Base-by-base conservation (phyloP, 2,888 invertebrate species). In the Drosophila koepferae region DNA sequence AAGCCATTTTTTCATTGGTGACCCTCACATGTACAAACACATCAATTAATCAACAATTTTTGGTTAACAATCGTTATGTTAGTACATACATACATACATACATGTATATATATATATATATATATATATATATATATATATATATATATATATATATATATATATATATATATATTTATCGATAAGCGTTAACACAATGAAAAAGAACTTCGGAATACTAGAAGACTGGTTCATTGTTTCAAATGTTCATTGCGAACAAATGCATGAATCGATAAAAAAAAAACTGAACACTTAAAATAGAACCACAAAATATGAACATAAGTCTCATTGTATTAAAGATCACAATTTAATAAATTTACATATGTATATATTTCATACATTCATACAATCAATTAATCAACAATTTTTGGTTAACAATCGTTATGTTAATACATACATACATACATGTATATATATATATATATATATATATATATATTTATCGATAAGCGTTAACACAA, bases 31-130 rank as follows among this genome's bases (percentile, higher is more conserved):
- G 43, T 5, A 5, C 10, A 38, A 36, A 41, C 18, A 20, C 8
- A 48, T 9, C 58, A 67, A 67, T 61, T 53, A 62, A 44, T 54
- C 34, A 44, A 58, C 36, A 48, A 49, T 55, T 23, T 55, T 49
- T 34, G 43, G 48, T 59, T 59, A 60, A 68, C 55, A 43, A 34
- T n/a, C n/a, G n/a, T 31, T 36, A 34, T 38, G 59, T 28, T 53
- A 34, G 16, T 56, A 38, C 2, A 18, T 56, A 38, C 2, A 18
- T 36, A 23, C 20, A 18, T 38, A 43, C 16, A 14, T 16, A n/a
- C n/a, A 20, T 2, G 2, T 20, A 20, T 20, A 2, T 20, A 20
- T 1, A 20, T 2, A 23, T 23, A n/a, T n/a, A n/a, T n/a, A n/a
- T n/a, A n/a, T n/a, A n/a, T n/a, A n/a, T n/a, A n/a, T n/a, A n/a